phyloP scores from a whole-genome alignment of 2,113 vertebrate species.

The Zootoca vivipara region DNA sequence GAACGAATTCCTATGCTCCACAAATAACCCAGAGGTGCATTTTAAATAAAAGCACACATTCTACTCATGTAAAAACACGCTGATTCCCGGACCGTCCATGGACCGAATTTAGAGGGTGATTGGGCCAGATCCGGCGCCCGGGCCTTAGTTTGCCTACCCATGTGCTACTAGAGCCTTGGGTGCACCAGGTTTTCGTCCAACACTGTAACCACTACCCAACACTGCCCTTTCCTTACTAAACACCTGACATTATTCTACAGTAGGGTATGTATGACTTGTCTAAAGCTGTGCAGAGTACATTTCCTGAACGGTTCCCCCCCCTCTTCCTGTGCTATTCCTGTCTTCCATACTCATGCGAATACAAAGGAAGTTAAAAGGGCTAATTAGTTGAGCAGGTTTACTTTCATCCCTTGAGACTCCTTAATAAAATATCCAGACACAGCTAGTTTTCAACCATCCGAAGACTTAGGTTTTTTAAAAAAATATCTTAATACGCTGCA shows the following conservation, averaged over 20 bases:
- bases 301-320: background rate
- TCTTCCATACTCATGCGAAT: constrained; percentile 10
- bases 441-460: background rate
- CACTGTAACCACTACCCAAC: too few relatives aligned
- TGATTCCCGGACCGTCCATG: too few relatives aligned
- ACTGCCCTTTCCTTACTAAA: background rate
- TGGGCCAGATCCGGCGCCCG: too few relatives aligned
- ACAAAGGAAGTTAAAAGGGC: constrained; percentile 36
- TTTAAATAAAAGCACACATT: too few relatives aligned
- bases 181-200: too few relatives aligned
- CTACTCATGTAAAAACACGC: too few relatives aligned
- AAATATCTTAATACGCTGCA: background rate
- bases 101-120: too few relatives aligned
- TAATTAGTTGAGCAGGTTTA: constrained; percentile 47
- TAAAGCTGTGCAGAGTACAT: too few relatives aligned
- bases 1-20: too few relatives aligned
- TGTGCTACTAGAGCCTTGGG: too few relatives aligned
- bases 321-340: constrained; percentile 15
- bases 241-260: background rate
- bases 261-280: background rate
- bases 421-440: background rate
- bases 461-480: background rate
- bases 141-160: too few relatives aligned
- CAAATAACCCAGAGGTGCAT: too few relatives aligned
- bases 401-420: background rate